phyloP scores from a whole-genome alignment of 2,113 vertebrate genomes.

The Capreolus pygargus region DNA sequence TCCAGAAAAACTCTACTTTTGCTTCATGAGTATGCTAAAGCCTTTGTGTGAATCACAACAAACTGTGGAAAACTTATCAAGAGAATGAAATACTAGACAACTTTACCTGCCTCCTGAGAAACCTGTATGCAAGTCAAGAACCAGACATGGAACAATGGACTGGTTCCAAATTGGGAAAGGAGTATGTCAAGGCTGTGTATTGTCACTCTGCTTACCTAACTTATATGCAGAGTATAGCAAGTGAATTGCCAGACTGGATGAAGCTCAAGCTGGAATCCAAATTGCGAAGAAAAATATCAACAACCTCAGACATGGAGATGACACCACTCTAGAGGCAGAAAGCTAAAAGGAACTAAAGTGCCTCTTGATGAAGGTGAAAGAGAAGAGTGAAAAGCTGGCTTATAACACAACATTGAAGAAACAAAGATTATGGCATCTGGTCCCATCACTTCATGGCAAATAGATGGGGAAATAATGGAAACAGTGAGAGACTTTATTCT shows the following conservation, averaged over 20 bases:
- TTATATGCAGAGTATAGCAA: not conserved
- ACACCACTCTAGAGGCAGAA: not conserved
- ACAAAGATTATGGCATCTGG: not conserved
- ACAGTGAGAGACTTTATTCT: not conserved
- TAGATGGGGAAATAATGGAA: not conserved
- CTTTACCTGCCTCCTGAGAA: not conserved
- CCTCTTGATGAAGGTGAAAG: not conserved
- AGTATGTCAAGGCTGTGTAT: not conserved
- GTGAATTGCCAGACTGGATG: not conserved
- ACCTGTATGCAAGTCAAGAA: not conserved
- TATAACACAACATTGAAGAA: not conserved
- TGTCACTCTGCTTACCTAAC: not conserved
- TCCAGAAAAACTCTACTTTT: not conserved
- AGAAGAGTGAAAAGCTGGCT: not conserved
- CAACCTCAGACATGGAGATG: not conserved
- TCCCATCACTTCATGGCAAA: not conserved
- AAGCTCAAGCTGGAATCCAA: not conserved
- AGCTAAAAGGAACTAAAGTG: not conserved
- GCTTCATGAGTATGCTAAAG: not conserved
- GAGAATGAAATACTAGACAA: not conserved
- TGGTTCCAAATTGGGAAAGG: not conserved
- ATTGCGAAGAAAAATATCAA: not conserved
- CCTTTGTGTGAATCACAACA: not conserved
- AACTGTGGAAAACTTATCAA: not conserved
- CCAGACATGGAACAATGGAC: not conserved